These are phyloP conservation scores for Mugil cephalus DNA, from an alignment of 2,113 vertebrate species.

Conservation along the genomic window DNA sequence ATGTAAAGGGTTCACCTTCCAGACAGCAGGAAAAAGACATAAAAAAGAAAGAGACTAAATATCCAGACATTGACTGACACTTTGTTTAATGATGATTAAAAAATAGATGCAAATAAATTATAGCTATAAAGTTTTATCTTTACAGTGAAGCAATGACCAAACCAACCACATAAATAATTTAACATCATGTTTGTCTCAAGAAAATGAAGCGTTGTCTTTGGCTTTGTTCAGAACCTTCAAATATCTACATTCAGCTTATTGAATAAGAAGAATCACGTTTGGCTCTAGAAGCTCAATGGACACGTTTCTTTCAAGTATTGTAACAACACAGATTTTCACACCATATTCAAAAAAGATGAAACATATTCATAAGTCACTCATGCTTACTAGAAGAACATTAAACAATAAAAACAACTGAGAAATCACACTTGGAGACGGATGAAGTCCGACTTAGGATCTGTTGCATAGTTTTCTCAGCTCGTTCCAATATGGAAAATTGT, in stretches of 20 bases:
- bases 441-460: conserved; percentile 71
- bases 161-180: conserved; percentile 8
- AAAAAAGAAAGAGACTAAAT: not conserved
- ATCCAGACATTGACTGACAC: not conserved
- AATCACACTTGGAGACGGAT: conserved; percentile 42
- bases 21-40: not conserved
- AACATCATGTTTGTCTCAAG: not conserved
- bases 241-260: conserved; percentile 85
- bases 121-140: not conserved
- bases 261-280: conserved; percentile 81
- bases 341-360: conserved; percentile 53
- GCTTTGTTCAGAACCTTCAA: conserved; percentile 89
- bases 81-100: conserved; percentile 49
- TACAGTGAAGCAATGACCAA: conserved; percentile 3
- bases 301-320: conserved; percentile 93
- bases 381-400: conserved; percentile 12
- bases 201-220: conserved; percentile 85
- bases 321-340: conserved; percentile 77
- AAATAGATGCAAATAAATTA: conserved; percentile 53
- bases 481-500: conserved; percentile 80
- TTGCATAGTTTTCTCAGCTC: conserved; percentile 92
- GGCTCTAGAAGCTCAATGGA: conserved; percentile 93
- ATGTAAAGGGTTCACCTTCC: too few species aligned
- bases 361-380: conserved; percentile 66
- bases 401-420: conserved; percentile 2